Evolutionary conservation across 2,113 vertebrate species (phyloP), one percentile per base, ranked within the genome.

Genomic region (Rutilus rutilus): DNA sequence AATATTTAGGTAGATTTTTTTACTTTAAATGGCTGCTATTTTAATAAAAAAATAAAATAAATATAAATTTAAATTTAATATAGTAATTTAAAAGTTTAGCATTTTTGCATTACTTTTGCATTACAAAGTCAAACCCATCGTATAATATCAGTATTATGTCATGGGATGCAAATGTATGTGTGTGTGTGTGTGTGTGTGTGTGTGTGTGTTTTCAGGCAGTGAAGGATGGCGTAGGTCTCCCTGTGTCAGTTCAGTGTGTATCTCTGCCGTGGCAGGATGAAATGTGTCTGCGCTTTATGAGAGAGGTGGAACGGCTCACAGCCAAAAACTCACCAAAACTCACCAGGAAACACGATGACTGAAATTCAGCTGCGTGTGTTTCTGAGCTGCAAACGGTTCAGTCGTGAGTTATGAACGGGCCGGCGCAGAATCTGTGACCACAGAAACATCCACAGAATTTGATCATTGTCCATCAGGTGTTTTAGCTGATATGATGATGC

Each of bases 231-330:
- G 85, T 94, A 85, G 98, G 96, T 62, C 89, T 98, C 67, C 97
- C 98, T 0, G 91, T 98, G 88, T 93, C 94, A 0, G 96, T 98
- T 86, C 97, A 99, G 94, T 99, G 97, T 0, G 96, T 97, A 62
- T 95, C 98, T 14, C 84, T 97, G 71, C 96, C 97, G 0, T 99
- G 97, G 97, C 96, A 93, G 85, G 98, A 99, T 8, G 98, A 99
- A 90, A 90, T 97, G 87, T 99, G 98, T 75, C 96, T 99, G 80
- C 94, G 95, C 76, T 90, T 99, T 57, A 99, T 99, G 97, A 96
- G 94, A 89, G 98, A 99, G 90, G 97, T 98, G 91, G 97, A 99
- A 88, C 87, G 87, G 9, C 88, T 96, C 64, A 65, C 30, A 84
- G 89, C 89, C 60, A 88, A 88, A 80, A 88, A 92, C 67, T n/a